Evolutionary conservation across 2,888 invertebrate genomes (phyloP), one percentile per base, ranked within the genome.

Genomic region (Drosophila demipolita): DNA sequence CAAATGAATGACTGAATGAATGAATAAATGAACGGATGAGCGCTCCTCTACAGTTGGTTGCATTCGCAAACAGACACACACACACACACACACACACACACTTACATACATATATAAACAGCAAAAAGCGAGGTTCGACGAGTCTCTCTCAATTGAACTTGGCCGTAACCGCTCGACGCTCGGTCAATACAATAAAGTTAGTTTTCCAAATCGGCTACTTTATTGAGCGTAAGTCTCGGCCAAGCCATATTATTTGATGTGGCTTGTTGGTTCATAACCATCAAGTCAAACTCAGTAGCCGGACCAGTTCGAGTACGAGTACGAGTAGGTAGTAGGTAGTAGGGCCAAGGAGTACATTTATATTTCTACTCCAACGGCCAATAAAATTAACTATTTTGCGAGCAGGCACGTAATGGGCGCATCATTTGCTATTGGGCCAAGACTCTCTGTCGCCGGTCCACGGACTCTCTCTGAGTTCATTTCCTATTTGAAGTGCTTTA

Each of bases 1-100:
- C 75, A 81, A 87, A 86, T 86, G 88, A 87, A 88, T 88, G 88
- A 83, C 83, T 88, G 86, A 87, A 83, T 86, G 88, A 86, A 85
- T 86, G 88, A 87, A 87, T 88, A 87, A 87, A 82, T 84, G 89
- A 86, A 88, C 87, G 89, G 89, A 87, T 87, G 87, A 87, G 83
- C 84, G 87, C 84, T 73, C 76, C 81, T 87, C 89, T 75, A 80
- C 87, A 88, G 84, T 87, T 87, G 84, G 87, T 73, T 87, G 89
- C 89, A 87, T 87, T 78, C 83, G 81, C 84, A 89, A 87, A 80
- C 82, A 86, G 69, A 59, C 78, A 68, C 36, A 71, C 26, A 67
- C n/a, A 50, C n/a, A 54, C 12, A 40, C 49, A 52, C 26, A 59
- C 15, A 48, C 15, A 59, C 23, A 57, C 29, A 62, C 36, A 48